Percentiles rank a stretch among this genome's conserved stretches.
Conservation (phyloP, 2,113 vertebrate genomes). For the Ophiodon elongatus region DNA sequence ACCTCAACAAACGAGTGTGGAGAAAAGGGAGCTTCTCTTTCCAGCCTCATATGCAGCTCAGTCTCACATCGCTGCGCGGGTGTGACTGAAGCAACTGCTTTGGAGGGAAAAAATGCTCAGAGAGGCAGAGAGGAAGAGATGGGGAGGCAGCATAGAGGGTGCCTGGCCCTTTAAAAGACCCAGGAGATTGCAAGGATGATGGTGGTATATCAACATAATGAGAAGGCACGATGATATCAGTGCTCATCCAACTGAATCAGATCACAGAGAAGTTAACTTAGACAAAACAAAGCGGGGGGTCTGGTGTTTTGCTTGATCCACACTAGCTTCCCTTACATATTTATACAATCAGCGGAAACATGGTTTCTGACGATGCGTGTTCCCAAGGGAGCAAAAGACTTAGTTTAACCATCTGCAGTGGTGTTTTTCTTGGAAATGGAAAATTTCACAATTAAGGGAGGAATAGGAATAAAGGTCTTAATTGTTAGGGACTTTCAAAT, state of each 20-base stretch:
- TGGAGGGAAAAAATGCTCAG: conserved; percentile 60
- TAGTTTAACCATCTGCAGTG: background rate
- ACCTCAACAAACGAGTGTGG: conserved; percentile 35
- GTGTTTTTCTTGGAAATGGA: background rate
- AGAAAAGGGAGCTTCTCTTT: conserved; percentile 34
- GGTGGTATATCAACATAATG: conserved; percentile 16
- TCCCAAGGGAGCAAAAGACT: background rate
- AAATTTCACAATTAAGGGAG: background rate
- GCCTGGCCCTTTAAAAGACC: conserved; percentile 74
- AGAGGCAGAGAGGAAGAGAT: conserved; percentile 34
- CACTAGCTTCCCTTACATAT: background rate
- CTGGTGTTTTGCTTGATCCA: background rate
- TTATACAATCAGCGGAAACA: background rate
- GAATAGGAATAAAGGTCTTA: background rate
- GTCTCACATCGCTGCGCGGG: conserved; percentile 45
- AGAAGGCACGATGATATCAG: conserved; percentile 3
- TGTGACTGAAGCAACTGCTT: conserved; percentile 50
- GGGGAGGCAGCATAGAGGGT: conserved; percentile 38
- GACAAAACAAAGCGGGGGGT: conserved; percentile 15
- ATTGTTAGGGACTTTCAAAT: background rate
- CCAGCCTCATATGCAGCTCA: conserved; percentile 45
- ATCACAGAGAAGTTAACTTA: conserved; percentile 21
- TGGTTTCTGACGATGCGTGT: background rate
- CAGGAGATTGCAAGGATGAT: conserved; percentile 19
- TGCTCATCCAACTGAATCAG: conserved; percentile 6